Evolutionary conservation across 2,113 vertebrate species (phyloP).

Genomic region (Heterotis niloticus): DNA sequence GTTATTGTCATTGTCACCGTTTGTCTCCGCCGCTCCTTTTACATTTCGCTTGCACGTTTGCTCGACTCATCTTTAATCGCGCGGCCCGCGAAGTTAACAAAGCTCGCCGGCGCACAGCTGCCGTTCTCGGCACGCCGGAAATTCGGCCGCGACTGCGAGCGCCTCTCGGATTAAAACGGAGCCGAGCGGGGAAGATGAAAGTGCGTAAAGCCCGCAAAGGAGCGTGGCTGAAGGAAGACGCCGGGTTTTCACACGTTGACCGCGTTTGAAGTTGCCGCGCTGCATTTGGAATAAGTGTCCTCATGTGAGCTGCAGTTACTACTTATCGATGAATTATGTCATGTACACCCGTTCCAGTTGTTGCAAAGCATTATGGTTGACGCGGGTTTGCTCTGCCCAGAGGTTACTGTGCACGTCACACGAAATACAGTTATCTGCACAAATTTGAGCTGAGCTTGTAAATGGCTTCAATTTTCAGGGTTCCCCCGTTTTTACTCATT

Average conservation of each 20-base stretch:
- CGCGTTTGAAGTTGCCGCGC: background rate
- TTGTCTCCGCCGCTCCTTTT: background rate
- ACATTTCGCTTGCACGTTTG: background rate
- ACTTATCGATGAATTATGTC: background rate
- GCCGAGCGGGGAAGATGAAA: background rate
- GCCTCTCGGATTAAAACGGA: background rate
- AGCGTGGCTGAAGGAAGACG: background rate
- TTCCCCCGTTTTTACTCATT: background rate
- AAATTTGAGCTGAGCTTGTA: background rate
- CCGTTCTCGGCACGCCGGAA: background rate
- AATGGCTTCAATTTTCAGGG: background rate
- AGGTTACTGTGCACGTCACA: too few relatives aligned
- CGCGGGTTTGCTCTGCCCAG: too few relatives aligned
- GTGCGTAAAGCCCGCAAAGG: background rate
- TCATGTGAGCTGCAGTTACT: background rate
- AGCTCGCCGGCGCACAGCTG: too few relatives aligned
- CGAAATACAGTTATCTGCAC: too few relatives aligned
- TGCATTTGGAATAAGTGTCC: background rate
- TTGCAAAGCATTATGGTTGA: background rate
- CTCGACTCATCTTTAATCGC: too few relatives aligned
- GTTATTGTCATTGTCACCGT: slow-evolving; percentile 10
- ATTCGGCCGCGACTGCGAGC: background rate
- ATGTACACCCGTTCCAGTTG: background rate
- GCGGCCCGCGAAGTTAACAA: too few relatives aligned
- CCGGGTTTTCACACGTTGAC: background rate